Percentiles rank a stretch among this genome's conserved stretches.
These are phyloP conservation scores for Marmota monax DNA, from an alignment of 2,113 vertebrate species.

Conservation along the genomic window DNA sequence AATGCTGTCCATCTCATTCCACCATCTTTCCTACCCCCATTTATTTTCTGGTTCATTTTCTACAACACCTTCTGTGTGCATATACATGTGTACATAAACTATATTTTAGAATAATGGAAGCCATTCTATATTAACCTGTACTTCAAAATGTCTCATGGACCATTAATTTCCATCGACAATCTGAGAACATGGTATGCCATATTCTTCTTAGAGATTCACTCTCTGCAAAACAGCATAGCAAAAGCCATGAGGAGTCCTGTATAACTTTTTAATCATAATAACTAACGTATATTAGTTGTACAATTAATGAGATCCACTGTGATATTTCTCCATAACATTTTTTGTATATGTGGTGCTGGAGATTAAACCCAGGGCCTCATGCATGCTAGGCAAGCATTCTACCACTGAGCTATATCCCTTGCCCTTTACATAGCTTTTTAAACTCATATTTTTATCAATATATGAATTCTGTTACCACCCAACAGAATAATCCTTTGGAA, in stretches of 20 bases:
- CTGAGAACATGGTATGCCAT: background rate
- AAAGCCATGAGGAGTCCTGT: background rate
- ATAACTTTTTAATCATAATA: background rate
- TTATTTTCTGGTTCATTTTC: background rate
- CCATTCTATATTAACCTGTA: background rate
- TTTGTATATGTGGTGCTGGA: too few relatives aligned
- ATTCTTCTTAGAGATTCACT: constrained; percentile 6
- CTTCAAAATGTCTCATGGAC: constrained; percentile 28
- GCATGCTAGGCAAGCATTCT: too few relatives aligned
- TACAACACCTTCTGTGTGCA: background rate
- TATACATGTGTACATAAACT: background rate
- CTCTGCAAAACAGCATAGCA: background rate
- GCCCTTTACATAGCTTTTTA: background rate
- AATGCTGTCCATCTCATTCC: too few relatives aligned
- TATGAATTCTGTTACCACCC: constrained; percentile 38
- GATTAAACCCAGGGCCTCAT: too few relatives aligned
- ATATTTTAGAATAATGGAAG: constrained; percentile 14
- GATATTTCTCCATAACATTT: background rate
- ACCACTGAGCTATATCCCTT: too few relatives aligned
- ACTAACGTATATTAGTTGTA: background rate
- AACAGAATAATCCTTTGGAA: constrained; percentile 19
- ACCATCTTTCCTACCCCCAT: too few relatives aligned
- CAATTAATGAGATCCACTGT: background rate
- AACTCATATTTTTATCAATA: constrained; percentile 21
- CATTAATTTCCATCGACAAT: background rate